These are phyloP conservation scores for Byasa hedistus DNA, from an alignment of 2,888 invertebrate species.

Conservation along the genomic window DNA sequence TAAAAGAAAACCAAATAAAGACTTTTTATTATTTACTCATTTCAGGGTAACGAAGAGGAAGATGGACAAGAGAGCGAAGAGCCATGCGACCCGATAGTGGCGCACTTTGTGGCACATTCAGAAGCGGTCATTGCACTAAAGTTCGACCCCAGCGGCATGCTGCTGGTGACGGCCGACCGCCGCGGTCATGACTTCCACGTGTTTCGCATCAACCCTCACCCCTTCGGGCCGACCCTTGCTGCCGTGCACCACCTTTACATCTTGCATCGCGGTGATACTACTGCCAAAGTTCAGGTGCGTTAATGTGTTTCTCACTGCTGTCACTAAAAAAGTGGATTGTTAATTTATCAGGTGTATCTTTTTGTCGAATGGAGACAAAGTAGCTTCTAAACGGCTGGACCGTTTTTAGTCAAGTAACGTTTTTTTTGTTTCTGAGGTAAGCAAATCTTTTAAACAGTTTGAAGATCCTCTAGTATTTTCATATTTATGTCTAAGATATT, in stretches of 20 bases:
- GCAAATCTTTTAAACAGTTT: too few species aligned
- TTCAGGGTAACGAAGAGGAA: slow-evolving; percentile 72
- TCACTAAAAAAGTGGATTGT: too few species aligned
- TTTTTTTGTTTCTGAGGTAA: too few species aligned
- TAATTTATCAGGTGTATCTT: too few species aligned
- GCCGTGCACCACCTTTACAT: slow-evolving; percentile 97
- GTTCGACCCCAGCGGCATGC: slow-evolving; percentile 94
- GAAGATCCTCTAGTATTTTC: too few species aligned
- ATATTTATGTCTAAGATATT: too few species aligned
- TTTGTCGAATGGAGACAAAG: too few species aligned
- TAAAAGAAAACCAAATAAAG: too few species aligned
- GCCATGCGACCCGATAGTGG: slow-evolving; percentile 87
- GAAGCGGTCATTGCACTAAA: slow-evolving; percentile 93
- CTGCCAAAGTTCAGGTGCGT: slow-evolving; percentile 90
- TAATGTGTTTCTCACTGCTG: too few species aligned
- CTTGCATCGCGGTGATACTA: slow-evolving; percentile 96
- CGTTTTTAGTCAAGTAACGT: too few species aligned
- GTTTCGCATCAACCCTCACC: slow-evolving; percentile 96
- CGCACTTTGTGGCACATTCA: slow-evolving; percentile 92
- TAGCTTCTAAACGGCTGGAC: too few species aligned
- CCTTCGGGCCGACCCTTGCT: slow-evolving; percentile 90
- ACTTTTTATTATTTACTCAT: slow-evolving; percentile 5
- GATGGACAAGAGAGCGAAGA: slow-evolving; percentile 81
- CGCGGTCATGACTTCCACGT: slow-evolving; percentile 97
- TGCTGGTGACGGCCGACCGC: slow-evolving; percentile 94